Base-by-base conservation (phyloP, 2,888 invertebrate species). In the Latrodectus hesperus region DNA sequence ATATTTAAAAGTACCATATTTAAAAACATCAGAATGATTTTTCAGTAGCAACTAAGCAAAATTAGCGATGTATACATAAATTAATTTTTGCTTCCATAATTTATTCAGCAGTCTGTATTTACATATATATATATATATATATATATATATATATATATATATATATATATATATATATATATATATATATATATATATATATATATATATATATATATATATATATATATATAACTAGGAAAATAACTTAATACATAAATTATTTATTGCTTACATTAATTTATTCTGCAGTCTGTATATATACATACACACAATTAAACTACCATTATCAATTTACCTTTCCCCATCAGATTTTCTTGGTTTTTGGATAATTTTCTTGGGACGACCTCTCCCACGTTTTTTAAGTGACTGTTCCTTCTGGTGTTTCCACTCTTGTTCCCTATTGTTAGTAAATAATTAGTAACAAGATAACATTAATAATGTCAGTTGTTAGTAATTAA, bases 341-440 rank as follows among this genome's bases (percentile, higher is more conserved):
- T 83, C 75, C 22, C 60, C 75, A 60, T 70, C 82, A 49, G 67
- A 68, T 38, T 74, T 80, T 26, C 67, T 55, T 4, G 26, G 76
- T 26, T 73, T 67, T 10, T 8, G 4, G 22, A 49, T 1, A 49
- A 8, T 22, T n/a, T 84, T 84, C n/a, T 60, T 74, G 8, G 85
- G 85, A n/a, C 85, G 53, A n/a, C 87, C 82, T 8, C 83, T 49
- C 6, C 87, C 78, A 52, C 74, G 72, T 17, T 78, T 87, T 0
- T 3, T 17, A 51, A 82, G 70, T 10, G 70, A 70, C 8, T 64
- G 49, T 8, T 49, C 67, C 11, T 88, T 88, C 67, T 88, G 87
- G 9, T 78, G 12, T 22, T 74, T 73, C 83, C 82, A 88, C 53
- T 88, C 87, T 17, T 83, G 82, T 16, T 88, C 49, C 87, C 87